phyloP scores from a whole-genome alignment of 2,113 vertebrate genomes.

The Nibea albiflora region DNA sequence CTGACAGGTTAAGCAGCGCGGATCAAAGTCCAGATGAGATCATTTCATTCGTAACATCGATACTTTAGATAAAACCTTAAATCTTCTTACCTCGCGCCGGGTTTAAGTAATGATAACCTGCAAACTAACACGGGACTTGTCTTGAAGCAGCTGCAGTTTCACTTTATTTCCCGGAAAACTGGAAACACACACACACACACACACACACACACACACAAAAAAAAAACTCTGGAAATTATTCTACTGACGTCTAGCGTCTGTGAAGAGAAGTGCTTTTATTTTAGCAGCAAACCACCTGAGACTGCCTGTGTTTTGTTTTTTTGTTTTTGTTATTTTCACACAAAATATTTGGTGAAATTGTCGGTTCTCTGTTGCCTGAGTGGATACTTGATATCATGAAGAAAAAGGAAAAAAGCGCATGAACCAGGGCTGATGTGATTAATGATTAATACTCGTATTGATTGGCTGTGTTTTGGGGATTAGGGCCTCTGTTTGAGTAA shows the following conservation, averaged over 20 bases:
- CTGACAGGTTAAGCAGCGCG: constrained; percentile 9
- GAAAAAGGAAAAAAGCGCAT: background rate
- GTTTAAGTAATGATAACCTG: background rate
- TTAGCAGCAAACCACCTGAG: background rate
- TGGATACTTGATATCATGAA: background rate
- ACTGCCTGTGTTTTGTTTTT: no score
- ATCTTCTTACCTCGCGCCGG: constrained; percentile 33
- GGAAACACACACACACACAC: background rate
- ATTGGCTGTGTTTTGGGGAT: constrained; percentile 69
- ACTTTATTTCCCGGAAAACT: constrained; percentile 50
- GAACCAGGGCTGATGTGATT: constrained; percentile 38
- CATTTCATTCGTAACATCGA: constrained; percentile 23
- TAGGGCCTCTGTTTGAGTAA: constrained; percentile 65
- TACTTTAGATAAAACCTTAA: background rate
- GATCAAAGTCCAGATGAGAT: constrained; percentile 60
- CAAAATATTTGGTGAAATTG: background rate
- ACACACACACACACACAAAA: background rate
- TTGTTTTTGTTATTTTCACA: no score
- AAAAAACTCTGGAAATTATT: background rate
- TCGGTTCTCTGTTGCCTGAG: background rate
- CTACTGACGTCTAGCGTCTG: constrained; percentile 68
- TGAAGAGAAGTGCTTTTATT: constrained; percentile 29
- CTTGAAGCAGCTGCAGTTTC: constrained; percentile 13
- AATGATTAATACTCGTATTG: constrained; percentile 80
- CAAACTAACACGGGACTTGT: background rate